A percentile compares a stretch with the other conserved stretches of the same genome.
Conservation (phyloP, 2,888 invertebrate genomes). For the Fragum fragum region DNA sequence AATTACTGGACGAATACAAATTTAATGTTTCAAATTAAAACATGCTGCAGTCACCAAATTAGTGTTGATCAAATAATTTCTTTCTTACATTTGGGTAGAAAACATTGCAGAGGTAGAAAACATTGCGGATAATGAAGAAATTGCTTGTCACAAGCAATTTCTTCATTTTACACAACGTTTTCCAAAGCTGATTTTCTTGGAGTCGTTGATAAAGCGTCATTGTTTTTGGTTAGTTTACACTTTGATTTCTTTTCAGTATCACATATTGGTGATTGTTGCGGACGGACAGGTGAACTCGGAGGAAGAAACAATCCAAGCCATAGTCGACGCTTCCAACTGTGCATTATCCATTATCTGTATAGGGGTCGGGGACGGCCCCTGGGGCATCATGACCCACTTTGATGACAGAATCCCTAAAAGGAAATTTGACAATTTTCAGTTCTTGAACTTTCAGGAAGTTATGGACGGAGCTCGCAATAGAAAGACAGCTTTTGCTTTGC, state of each 20-base stretch:
- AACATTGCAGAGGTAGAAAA: too few relatives aligned
- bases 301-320: conserved; percentile 86
- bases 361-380: conserved; percentile 88
- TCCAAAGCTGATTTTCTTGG: too few relatives aligned
- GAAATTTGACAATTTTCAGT: conserved; percentile 88
- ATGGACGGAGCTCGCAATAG: conserved; percentile 76
- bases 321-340: conserved; percentile 87
- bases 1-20: too few relatives aligned
- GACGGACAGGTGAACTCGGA: conserved; percentile 88
- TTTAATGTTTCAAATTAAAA: too few relatives aligned
- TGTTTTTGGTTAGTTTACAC: too few relatives aligned
- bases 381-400: conserved; percentile 87
- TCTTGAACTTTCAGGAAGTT: conserved; percentile 87
- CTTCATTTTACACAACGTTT: too few relatives aligned
- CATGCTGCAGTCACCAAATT: too few relatives aligned
- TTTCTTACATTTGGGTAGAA: too few relatives aligned
- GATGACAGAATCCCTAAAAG: conserved; percentile 87
- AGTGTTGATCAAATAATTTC: too few relatives aligned
- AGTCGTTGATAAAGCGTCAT: too few relatives aligned
- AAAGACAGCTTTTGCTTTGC: conserved; percentile 87
- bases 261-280: conserved; percentile 87
- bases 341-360: conserved; percentile 88
- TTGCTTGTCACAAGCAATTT: too few relatives aligned
- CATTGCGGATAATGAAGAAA: too few relatives aligned
- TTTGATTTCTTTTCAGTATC: conserved; percentile 76